Evolutionary conservation across 2,113 vertebrate genomes (phyloP), one percentile per base, ranked within the genome.

Genomic region (Lathamus discolor): DNA sequence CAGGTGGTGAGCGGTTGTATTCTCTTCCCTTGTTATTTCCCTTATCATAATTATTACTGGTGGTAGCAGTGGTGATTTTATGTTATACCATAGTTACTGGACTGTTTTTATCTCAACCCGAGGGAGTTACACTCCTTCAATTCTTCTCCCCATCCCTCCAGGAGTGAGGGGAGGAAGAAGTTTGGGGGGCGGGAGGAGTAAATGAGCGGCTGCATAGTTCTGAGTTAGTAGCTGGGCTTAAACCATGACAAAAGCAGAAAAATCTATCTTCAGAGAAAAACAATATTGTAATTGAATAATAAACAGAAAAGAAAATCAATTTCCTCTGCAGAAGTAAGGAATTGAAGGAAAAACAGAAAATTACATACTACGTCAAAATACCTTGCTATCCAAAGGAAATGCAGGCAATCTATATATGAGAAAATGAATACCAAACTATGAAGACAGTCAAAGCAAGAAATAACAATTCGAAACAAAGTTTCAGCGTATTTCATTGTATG

Each of bases 261-360:
- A 96, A 96, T 90, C 74, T 76, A 83, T 95, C 96, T 96, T 79
- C 52, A 84, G 90, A 97, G 75, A 85, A 97, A 97, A 97, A 84
- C 55, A 96, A 92, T 96, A 24, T 96, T 96, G 97, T 97, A 92
- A 98, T 96, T 95, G 92, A 97, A 93, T 93, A 85, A 97, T 96
- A 91, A 96, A 96, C 86, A 95, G 90, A 96, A 97, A 96, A 97
- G 89, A 90, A 96, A 95, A 85, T 70, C 85, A 92, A 94, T 97
- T 88, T 97, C 66, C 73, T 96, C 77, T 95, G 63, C 14, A 6
- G 88, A 95, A 96, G 97, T 96, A 97, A 97, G 88, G 91, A 95
- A 95, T 55, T 78, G 19, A 52, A 82, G 80, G 83, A 81, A 90
- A 96, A 95, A 59, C 87, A 96, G 93, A 97, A 97, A 97, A 96